Base-by-base conservation (phyloP, 2,113 vertebrate species). In the Phyllostomus hastatus region DNA sequence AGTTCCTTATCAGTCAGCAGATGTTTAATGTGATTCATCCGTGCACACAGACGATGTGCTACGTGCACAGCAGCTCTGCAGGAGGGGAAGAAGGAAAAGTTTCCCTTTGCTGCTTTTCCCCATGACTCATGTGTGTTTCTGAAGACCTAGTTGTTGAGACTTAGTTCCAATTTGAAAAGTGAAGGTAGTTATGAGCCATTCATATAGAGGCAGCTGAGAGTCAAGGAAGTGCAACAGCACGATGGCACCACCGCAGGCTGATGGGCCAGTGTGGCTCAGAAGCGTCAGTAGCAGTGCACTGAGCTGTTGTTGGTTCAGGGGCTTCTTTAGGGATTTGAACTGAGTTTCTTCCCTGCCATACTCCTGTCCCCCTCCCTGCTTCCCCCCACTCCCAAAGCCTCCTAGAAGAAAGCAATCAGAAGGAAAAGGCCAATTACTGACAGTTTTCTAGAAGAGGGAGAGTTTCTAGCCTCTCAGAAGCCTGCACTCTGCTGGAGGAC, bases 71-170 rank as follows among this genome's bases (percentile, higher is more conserved):
- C 7, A 11, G 7, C 17, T 75, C 35, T 70, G 26, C 5, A 11
- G 8, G 10, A 79, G 54, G n/a, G 66, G 15, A 91, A 84, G 7
- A 26, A 70, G 17, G 57, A 64, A 81, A 92, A 48, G 38, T 70
- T 87, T 81, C 91, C 64, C 75, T 80, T 86, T 17, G 7, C 41
- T 54, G 38, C 52, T 94, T 87, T 91, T 75, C 82, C 76, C 3
- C 33, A 46, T 90, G 90, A 96, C 85, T 95, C 84, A 92, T n/a
- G 14, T 6, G 31, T 76, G n/a, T 87, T 95, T 90, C 80, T 75
- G 43, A 19, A 97, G 78, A 82, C 61, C 41, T 28, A 75, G 64
- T 83, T 87, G 81, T 72, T 69, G 85, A 67, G 92, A 95, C 67
- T 73, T 85, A 41, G 66, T 90, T 95, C 28, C 10, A 85, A 57